Evolutionary conservation across 2,888 invertebrate genomes (phyloP), one percentile per base, ranked within the genome.

Genomic region (Nomada ruficornis): DNA sequence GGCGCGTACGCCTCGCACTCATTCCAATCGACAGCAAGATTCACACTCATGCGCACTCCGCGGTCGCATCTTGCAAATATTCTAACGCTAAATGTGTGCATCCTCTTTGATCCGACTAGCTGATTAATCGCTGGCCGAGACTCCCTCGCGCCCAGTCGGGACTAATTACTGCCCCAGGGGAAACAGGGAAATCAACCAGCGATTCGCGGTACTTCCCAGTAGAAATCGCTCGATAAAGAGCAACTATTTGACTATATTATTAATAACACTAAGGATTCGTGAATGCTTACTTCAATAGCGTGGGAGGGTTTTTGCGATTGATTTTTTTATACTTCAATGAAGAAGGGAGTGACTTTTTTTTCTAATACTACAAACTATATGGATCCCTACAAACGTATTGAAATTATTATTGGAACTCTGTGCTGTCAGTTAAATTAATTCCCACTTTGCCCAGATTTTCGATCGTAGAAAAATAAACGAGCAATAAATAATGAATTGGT

Each of bases 31-130:
- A 77, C 77, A 44, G 59, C 64, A 57, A 59, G 72, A 84, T 63
- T 75, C 65, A 77, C 69, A 82, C 78, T 77, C 81, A 79, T 70
- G 81, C 86, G 79, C 86, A 74, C 55, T 74, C 20, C 69, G 65
- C 29, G 60, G 72, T 57, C 69, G 60, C 70, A 63, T 65, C 64
- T 44, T 74, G 71, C 60, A 62, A 63, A 29, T 60, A 67, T 62
- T 54, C 59, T 29, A 59, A 55, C 64, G 63, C 29, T 59, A 60
- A 80, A 54, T 52, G 80, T 44, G 23, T 44, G 78, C 72, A 36
- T 73, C 68, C 67, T 10, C 59, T 81, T 70, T 74, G 59, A 64
- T 60, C 59, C 9, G 44, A 26, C 20, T 52, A 57, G 29, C 36
- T 65, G 69, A 81, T 79, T 74, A 73, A 73, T 69, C 42, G 59